phyloP scores from a whole-genome alignment of 2,113 vertebrate genomes.

The Malaclemys terrapin region DNA sequence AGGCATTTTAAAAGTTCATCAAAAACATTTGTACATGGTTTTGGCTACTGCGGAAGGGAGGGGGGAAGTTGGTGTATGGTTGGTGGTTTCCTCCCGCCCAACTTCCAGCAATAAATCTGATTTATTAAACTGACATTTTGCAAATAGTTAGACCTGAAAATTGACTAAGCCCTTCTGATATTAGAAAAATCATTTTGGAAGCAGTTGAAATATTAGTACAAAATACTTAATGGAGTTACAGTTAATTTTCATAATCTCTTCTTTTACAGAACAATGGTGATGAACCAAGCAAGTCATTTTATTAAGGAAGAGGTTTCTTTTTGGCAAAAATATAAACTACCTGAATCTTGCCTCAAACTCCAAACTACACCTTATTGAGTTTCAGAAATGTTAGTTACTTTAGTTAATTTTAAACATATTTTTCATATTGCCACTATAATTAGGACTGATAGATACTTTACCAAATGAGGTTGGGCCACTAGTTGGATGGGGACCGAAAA shows the following conservation, averaged over 20 bases:
- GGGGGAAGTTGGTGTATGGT: background rate
- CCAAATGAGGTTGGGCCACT: background rate
- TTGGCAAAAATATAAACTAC: slow-evolving; percentile 62
- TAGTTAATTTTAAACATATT: background rate
- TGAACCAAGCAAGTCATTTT: slow-evolving; percentile 46
- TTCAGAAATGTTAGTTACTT: background rate
- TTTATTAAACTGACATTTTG: slow-evolving; percentile 74
- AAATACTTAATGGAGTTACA: slow-evolving; percentile 23
- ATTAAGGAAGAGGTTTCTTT: slow-evolving; percentile 52
- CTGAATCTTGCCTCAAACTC: slow-evolving; percentile 44
- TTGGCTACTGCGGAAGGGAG: background rate
- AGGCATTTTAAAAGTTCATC: slow-evolving; percentile 11
- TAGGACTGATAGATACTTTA: background rate
- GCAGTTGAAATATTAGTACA: slow-evolving; percentile 46
- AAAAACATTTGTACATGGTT: slow-evolving; percentile 58
- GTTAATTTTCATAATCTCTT: slow-evolving; percentile 64
- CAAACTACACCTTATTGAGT: background rate
- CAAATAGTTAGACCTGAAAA: slow-evolving; percentile 71
- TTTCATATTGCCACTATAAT: background rate
- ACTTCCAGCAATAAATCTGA: slow-evolving; percentile 38
- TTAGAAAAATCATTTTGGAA: slow-evolving; percentile 61
- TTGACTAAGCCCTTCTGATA: slow-evolving; percentile 63
- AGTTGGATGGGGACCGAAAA: background rate
- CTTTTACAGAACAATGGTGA: slow-evolving; percentile 22
- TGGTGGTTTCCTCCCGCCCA: slow-evolving; percentile 15